Conservation (phyloP, 2,888 invertebrate species). For the Cryptops parisi region DNA sequence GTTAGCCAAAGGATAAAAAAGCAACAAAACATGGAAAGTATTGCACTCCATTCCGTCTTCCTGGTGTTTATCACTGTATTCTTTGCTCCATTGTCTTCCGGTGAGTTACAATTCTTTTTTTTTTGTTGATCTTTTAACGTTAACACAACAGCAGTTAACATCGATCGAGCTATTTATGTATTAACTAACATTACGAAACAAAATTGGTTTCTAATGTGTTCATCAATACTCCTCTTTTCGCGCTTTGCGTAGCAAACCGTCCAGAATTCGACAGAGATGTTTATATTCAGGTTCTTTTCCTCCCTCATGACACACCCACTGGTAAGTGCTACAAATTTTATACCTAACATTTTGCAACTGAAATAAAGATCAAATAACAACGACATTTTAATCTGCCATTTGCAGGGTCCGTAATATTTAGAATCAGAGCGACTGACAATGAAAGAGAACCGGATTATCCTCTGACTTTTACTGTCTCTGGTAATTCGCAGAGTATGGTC, state of each 20-base stretch:
- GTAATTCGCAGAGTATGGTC: background rate
- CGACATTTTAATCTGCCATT: background rate
- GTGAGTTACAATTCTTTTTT: background rate
- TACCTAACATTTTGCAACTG: too few species aligned
- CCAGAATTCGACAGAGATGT: background rate
- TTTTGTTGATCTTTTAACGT: background rate
- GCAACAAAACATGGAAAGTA: background rate
- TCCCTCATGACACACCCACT: slow-evolving; percentile 6
- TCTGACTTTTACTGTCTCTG: slow-evolving; percentile 3
- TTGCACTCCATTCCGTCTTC: background rate
- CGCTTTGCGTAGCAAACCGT: background rate
- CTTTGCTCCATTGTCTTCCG: background rate
- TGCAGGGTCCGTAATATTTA: slow-evolving; percentile 4
- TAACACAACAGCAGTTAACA: too few species aligned
- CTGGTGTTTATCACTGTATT: background rate
- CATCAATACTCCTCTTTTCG: background rate
- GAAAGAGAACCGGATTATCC: slow-evolving; percentile 7
- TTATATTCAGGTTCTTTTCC: slow-evolving; percentile 6
- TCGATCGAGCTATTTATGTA: too few species aligned
- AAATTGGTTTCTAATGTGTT: background rate
- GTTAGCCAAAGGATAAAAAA: too few species aligned
- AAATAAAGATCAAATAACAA: too few species aligned
- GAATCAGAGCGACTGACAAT: slow-evolving; percentile 5
- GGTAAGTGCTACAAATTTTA: too few species aligned
- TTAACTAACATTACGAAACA: too few species aligned